A percentile compares a stretch with the other conserved stretches of the same genome.
Evolutionary conservation across 2,113 vertebrate species (phyloP).

Genomic region (Epinephelus fuscoguttatus): DNA sequence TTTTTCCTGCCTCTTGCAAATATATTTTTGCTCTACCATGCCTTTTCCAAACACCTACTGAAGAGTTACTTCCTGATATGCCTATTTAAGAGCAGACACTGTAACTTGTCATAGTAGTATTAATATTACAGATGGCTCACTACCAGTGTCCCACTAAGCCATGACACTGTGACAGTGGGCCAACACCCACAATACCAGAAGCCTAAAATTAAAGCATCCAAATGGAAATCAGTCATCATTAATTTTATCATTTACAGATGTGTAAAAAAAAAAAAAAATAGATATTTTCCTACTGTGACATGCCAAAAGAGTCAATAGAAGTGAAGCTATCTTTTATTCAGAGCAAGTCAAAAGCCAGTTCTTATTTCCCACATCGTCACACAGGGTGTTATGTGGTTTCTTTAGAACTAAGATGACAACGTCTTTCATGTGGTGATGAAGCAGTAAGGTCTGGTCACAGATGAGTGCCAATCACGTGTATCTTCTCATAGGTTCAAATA

Average conservation of each 20-base stretch:
- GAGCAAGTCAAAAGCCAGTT: not conserved
- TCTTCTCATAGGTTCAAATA: constrained; percentile 21
- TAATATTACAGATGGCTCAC: not conserved
- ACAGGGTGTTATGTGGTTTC: constrained; percentile 11
- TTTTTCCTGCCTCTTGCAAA: not conserved
- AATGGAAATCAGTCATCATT: not conserved
- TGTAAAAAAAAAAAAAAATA: too few species aligned
- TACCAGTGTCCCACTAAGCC: not conserved
- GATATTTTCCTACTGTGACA: too few species aligned
- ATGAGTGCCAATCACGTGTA: constrained; percentile 30
- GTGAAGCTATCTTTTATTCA: not conserved
- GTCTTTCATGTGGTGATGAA: constrained; percentile 39
- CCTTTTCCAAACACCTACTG: not conserved
- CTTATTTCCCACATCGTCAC: not conserved
- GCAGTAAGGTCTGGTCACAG: constrained; percentile 33
- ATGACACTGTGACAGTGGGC: not conserved
- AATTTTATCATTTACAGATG: not conserved
- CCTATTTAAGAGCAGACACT: not conserved
- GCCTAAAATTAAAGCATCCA: not conserved
- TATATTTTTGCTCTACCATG: not conserved
- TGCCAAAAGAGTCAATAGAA: too few species aligned
- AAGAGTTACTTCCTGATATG: not conserved
- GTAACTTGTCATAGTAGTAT: not conserved
- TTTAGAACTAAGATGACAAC: not conserved
- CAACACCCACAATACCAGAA: not conserved